A percentile compares a stretch with the other conserved stretches of the same genome.
Conservation (phyloP, 1,140 invertebrate species). For the Camponotus vicinus region DNA sequence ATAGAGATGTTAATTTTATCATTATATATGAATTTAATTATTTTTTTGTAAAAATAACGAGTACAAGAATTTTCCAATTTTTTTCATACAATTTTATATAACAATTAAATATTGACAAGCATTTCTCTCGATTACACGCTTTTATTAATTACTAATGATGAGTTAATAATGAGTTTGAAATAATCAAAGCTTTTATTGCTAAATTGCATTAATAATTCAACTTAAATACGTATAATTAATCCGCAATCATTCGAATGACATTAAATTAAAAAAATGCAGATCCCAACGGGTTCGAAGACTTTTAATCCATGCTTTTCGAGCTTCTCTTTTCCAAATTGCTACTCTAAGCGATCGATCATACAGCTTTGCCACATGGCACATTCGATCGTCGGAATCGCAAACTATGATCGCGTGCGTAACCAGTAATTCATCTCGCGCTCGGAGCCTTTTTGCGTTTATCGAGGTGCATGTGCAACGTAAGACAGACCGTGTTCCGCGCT, state of each 20-base stretch:
- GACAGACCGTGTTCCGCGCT: slow-evolving; percentile 71
- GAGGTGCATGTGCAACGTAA: slow-evolving; percentile 54
- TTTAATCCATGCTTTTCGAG: neutral
- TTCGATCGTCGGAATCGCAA: slow-evolving; percentile 17
- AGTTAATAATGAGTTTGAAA: slow-evolving; percentile 30
- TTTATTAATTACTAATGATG: slow-evolving; percentile 25
- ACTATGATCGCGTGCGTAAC: slow-evolving; percentile 25
- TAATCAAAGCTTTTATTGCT: slow-evolving; percentile 7
- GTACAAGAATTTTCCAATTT: neutral
- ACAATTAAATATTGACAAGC: slow-evolving; percentile 1
- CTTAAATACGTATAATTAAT: slow-evolving; percentile 3
- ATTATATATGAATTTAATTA: neutral
- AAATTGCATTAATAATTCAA: slow-evolving; percentile 9
- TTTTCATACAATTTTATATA: neutral
- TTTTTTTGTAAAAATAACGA: neutral
- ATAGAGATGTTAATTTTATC: neutral
- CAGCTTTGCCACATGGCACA: neutral
- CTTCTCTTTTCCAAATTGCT: neutral
- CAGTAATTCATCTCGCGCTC: slow-evolving; percentile 35
- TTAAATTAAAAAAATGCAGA: neutral
- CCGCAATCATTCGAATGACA: neutral
- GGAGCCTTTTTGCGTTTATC: slow-evolving; percentile 61
- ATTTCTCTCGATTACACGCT: neutral
- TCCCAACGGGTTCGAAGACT: no score
- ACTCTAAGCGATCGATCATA: neutral